phyloP scores from a whole-genome alignment of 2,797 vertebrate species.

The Cichlasoma orientale region DNA sequence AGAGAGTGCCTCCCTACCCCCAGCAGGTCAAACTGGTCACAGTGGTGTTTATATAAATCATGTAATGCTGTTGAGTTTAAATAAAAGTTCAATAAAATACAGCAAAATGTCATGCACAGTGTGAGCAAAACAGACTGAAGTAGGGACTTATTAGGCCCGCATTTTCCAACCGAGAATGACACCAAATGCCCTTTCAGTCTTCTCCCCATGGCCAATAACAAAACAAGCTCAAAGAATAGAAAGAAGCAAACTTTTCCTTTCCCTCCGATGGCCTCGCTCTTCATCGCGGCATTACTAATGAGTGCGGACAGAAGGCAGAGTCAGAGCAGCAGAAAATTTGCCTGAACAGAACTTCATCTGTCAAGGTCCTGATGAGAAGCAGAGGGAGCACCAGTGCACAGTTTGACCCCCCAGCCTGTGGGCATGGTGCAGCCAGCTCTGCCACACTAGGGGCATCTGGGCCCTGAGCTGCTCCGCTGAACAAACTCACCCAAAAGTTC shows the following conservation, averaged over 20 bases:
- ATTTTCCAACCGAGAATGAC: constrained; percentile 18
- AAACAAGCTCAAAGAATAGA: constrained; percentile 56
- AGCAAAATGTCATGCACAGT: background rate
- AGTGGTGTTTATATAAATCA: background rate
- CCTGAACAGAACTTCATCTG: constrained; percentile 79
- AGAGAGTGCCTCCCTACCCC: background rate
- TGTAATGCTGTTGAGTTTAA: background rate
- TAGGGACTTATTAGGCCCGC: constrained; percentile 16
- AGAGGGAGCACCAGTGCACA: constrained; percentile 65
- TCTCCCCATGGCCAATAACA: constrained; percentile 27
- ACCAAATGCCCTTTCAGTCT: constrained; percentile 31
- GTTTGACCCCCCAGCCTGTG: constrained; percentile 59
- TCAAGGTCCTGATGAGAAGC: constrained; percentile 72
- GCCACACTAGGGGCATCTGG: constrained; percentile 54
- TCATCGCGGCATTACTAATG: constrained; percentile 67
- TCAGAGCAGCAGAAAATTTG: constrained; percentile 80
- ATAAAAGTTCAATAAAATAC: background rate
- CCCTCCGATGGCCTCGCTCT: constrained; percentile 53
- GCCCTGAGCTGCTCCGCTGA: constrained; percentile 58
- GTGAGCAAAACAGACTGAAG: background rate
- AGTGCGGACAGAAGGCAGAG: constrained; percentile 77
- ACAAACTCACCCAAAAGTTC: constrained; percentile 56
- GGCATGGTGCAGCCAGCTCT: constrained; percentile 42
- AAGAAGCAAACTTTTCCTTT: constrained; percentile 45
- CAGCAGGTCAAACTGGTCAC: background rate